phyloP scores from a whole-genome alignment of 2,888 invertebrate genomes.

The Eupeodes luniger region DNA sequence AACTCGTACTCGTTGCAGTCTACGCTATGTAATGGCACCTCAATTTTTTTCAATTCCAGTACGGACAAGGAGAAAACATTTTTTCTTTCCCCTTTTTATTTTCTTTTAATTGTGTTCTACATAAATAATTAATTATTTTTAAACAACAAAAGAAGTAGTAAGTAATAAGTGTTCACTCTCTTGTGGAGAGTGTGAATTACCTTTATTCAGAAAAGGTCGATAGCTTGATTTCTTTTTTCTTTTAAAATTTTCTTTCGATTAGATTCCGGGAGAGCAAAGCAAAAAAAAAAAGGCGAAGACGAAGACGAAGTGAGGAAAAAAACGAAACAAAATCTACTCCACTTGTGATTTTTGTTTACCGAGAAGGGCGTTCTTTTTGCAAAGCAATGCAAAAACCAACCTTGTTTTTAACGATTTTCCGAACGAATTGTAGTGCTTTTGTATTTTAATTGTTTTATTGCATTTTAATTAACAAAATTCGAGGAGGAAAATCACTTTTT shows the following conservation, averaged over 20 bases:
- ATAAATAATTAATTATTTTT: conserved; percentile 46
- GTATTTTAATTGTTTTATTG: conserved; percentile 36
- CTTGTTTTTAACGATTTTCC: conserved; percentile 60
- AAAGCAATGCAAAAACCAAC: conserved; percentile 66
- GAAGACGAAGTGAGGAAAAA: conserved; percentile 55
- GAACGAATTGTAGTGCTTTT: conserved; percentile 31
- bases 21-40: conserved; percentile 56
- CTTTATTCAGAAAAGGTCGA: conserved; percentile 71
- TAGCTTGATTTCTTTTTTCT: conserved; percentile 67
- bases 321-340: conserved; percentile 64
- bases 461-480: conserved; percentile 63
- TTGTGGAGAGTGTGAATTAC: conserved; percentile 57
- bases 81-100: conserved; percentile 19
- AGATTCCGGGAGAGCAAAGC: conserved; percentile 61
- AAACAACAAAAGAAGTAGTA: conserved; percentile 24
- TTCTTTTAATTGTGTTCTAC: conserved; percentile 37
- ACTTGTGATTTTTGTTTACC: conserved; percentile 72
- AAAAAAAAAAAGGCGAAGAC: conserved; percentile 50
- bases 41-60: conserved; percentile 64
- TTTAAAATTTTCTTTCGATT: conserved; percentile 54
- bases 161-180: conserved; percentile 19
- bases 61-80: conserved; percentile 59
- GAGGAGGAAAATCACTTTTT: conserved; percentile 66
- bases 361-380: conserved; percentile 75
- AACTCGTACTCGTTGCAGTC: neutral